phyloP scores from a whole-genome alignment of 2,113 vertebrate species.

The Plecotus auritus region DNA sequence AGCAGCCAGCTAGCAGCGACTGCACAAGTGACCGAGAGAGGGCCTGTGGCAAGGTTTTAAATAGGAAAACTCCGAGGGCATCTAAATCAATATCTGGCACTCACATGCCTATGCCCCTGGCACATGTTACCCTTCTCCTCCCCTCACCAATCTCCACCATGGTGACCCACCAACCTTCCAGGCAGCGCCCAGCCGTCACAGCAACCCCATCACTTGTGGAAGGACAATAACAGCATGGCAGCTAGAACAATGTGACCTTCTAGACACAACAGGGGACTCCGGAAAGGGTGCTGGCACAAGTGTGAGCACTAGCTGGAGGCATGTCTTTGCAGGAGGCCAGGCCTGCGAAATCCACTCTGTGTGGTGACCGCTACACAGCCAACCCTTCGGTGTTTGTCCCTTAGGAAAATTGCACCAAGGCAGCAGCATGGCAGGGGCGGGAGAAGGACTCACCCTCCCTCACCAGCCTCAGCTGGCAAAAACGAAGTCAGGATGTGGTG shows the following conservation, averaged over 20 bases:
- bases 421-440: fast-evolving
- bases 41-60: fast-evolving
- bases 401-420: fast-evolving
- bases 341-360: neutral
- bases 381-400: fast-evolving
- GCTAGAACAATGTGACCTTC: fast-evolving
- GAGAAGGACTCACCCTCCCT: neutral
- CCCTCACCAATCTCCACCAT: no score
- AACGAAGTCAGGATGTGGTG: fast-evolving
- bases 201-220: neutral
- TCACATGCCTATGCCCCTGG: fast-evolving
- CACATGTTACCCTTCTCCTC: no score
- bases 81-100: fast-evolving
- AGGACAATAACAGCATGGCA: fast-evolving
- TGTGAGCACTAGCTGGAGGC: neutral
- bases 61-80: fast-evolving
- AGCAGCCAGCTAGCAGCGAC: fast-evolving
- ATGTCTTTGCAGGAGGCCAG: neutral
- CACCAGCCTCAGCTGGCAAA: neutral
- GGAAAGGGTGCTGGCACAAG: fast-evolving
- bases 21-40: fast-evolving
- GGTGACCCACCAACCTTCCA: fast-evolving
- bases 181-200: fast-evolving
- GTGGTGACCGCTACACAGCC: neutral
- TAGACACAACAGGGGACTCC: fast-evolving